A percentile compares a stretch with the other conserved stretches of the same genome.
Conservation (phyloP, 2,797 vertebrate genomes). For the Neosilurus mollespiculum region DNA sequence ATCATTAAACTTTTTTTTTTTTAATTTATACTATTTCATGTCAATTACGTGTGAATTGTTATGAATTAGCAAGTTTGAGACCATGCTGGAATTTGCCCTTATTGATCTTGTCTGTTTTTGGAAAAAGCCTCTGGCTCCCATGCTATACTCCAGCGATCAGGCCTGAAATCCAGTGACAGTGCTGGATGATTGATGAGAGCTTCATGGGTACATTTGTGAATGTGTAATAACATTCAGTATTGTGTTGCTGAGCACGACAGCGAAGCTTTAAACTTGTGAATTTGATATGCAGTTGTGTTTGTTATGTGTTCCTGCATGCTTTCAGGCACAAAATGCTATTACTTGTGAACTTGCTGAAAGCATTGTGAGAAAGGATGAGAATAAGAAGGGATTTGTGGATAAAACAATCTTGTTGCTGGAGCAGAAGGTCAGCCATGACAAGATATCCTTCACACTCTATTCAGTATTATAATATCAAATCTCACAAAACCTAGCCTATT, state of each 20-base stretch:
- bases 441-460: constrained; percentile 32
- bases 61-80: background rate
- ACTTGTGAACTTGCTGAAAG: background rate
- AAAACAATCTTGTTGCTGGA: constrained; percentile 21
- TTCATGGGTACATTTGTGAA: constrained; percentile 1
- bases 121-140: constrained; percentile 1
- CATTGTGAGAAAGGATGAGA: constrained; percentile 10
- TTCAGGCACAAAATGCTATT: background rate
- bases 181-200: background rate
- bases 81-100: background rate
- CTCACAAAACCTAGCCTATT: constrained; percentile 25
- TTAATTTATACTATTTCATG: background rate
- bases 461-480: constrained; percentile 31
- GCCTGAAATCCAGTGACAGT: background rate
- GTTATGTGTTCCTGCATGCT: background rate
- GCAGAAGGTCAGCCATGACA: constrained; percentile 39
- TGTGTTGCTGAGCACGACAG: background rate
- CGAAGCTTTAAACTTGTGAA: background rate
- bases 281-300: background rate
- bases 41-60: background rate
- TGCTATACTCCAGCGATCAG: background rate
- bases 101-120: background rate
- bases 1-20: background rate
- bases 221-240: background rate
- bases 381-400: constrained; percentile 22